Evolutionary conservation across 1,140 invertebrate species (phyloP).

Genomic region (Pentalonia nigronervosa): DNA sequence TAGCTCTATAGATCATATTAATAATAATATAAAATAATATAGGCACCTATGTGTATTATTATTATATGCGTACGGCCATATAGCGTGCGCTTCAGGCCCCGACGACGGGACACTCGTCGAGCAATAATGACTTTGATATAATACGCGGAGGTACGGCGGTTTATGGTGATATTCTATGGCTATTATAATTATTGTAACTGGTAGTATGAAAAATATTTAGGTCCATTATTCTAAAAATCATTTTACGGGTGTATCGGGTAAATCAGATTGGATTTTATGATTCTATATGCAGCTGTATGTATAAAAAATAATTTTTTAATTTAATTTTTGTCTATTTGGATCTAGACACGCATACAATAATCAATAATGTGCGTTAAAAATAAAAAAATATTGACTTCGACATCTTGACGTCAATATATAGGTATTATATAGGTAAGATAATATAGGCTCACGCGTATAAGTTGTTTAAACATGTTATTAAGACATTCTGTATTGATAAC

Average conservation of each 20-base stretch:
- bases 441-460: too few species aligned
- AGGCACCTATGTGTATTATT: not conserved
- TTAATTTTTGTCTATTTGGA: too few species aligned
- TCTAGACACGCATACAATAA: too few species aligned
- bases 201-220: not conserved
- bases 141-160: not conserved
- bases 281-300: too few species aligned
- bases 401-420: too few species aligned
- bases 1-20: not conserved
- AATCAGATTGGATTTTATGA: not conserved
- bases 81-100: not conserved
- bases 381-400: too few species aligned
- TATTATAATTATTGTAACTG: not conserved
- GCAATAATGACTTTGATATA: not conserved
- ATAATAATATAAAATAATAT: not conserved
- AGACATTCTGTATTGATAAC: too few species aligned
- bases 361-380: too few species aligned
- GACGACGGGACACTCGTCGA: conserved; percentile 1
- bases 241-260: not conserved
- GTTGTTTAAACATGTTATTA: too few species aligned
- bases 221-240: not conserved
- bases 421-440: too few species aligned
- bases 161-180: not conserved
- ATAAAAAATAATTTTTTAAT: too few species aligned
- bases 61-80: too few species aligned